Evolutionary conservation across 2,888 invertebrate genomes (phyloP).

Genomic region (Agriotes lineatus): DNA sequence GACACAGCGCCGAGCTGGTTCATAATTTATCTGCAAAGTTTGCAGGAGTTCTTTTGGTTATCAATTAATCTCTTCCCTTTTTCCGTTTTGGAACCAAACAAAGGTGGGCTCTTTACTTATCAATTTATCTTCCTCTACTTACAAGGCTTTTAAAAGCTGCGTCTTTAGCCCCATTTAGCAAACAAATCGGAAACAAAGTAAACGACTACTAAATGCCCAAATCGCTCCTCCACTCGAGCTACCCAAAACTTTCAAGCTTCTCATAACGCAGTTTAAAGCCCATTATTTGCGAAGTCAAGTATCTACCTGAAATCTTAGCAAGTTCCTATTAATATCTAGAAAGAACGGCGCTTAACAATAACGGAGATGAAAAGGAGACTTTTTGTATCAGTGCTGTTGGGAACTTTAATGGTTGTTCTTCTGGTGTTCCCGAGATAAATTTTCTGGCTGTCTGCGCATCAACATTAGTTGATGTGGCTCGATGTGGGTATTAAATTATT

Average conservation of each 20-base stretch:
- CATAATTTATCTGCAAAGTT: too few species aligned
- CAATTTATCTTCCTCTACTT: conserved; percentile 7
- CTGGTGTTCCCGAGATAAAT: neutral
- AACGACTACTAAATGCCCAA: neutral
- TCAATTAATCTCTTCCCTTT: neutral
- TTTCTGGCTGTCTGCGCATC: neutral
- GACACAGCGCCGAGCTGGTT: too few species aligned
- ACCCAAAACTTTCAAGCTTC: neutral
- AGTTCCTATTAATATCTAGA: conserved; percentile 9
- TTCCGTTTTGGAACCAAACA: neutral
- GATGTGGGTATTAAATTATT: neutral
- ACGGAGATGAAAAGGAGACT: neutral
- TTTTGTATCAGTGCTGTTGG: neutral
- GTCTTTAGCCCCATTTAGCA: neutral
- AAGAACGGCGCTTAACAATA: neutral
- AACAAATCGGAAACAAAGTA: conserved; percentile 2
- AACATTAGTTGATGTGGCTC: neutral
- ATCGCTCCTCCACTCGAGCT: neutral
- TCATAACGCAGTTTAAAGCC: conserved; percentile 9
- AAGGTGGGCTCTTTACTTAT: neutral
- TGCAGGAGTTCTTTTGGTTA: neutral
- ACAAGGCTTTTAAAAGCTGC: conserved; percentile 1
- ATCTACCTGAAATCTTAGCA: conserved; percentile 8
- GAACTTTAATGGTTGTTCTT: neutral
- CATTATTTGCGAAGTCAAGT: conserved; percentile 12